Conservation (phyloP, 2,113 vertebrate genomes). For the Oryzias curvinotus region DNA sequence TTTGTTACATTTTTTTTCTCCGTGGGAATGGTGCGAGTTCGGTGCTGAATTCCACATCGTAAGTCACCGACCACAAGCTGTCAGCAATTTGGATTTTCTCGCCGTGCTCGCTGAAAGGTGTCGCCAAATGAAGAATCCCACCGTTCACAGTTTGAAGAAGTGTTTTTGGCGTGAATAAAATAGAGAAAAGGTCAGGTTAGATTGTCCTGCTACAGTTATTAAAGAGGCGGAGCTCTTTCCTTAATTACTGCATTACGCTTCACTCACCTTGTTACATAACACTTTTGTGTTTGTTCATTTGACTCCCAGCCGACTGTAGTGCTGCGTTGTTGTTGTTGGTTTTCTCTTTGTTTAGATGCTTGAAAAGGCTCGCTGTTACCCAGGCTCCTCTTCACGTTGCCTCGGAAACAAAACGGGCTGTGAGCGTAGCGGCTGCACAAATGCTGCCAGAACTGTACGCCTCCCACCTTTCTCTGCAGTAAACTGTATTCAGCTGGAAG, state of each 20-base stretch:
- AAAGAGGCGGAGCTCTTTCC: slow-evolving; percentile 33
- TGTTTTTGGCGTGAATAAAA: slow-evolving; percentile 7
- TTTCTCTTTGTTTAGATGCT: slow-evolving; percentile 41
- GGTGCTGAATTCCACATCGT: slow-evolving; percentile 31
- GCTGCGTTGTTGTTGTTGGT: background rate
- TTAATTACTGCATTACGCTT: slow-evolving; percentile 62
- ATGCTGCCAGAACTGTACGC: slow-evolving; percentile 45
- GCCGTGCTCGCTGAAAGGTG: slow-evolving; percentile 20
- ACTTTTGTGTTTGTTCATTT: slow-evolving; percentile 68
- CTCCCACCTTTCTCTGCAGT: slow-evolving; percentile 31
- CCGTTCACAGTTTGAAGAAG: slow-evolving; percentile 32
- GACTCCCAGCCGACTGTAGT: slow-evolving; percentile 42
- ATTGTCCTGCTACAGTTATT: slow-evolving; percentile 18
- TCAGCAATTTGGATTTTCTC: slow-evolving; percentile 26
- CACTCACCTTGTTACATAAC: slow-evolving; percentile 53
- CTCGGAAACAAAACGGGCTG: slow-evolving; percentile 68
- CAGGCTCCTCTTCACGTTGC: slow-evolving; percentile 63
- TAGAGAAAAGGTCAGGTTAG: slow-evolving; percentile 24
- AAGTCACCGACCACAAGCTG: slow-evolving; percentile 36
- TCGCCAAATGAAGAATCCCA: slow-evolving; percentile 22
- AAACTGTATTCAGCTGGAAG: slow-evolving; percentile 30
- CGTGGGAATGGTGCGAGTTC: slow-evolving; percentile 1
- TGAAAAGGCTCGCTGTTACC: slow-evolving; percentile 59
- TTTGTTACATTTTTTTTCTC: slow-evolving; percentile 31
- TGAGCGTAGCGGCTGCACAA: slow-evolving; percentile 51